These are phyloP conservation scores for Microtus obscurus DNA, from an alignment of 2,797 vertebrate genomes.

Conservation along the genomic window DNA sequence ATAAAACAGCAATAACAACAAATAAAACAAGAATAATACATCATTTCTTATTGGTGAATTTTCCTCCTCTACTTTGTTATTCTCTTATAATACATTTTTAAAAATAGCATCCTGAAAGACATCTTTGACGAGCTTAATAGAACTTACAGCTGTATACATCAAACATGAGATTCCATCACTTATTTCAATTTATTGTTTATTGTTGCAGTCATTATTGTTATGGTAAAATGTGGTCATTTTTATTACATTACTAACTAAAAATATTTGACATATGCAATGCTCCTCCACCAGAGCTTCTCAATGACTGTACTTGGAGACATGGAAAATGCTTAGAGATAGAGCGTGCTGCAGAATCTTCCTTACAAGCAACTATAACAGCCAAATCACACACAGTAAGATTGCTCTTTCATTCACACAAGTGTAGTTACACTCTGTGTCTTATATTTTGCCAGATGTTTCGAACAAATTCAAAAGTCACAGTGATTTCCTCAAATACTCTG, in stretches of 20 bases:
- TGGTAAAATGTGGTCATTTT: neutral
- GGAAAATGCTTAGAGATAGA: neutral
- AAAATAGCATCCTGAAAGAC: neutral
- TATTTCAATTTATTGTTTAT: neutral
- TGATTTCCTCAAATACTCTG: neutral
- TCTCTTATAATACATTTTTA: neutral
- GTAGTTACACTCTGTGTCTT: neutral
- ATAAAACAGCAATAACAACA: neutral
- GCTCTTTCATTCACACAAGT: neutral
- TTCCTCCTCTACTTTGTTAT: neutral
- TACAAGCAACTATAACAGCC: neutral
- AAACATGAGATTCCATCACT: neutral
- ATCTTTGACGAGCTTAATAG: neutral
- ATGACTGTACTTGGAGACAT: neutral
- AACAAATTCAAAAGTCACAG: neutral
- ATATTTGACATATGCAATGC: neutral
- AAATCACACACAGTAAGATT: neutral
- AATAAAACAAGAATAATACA: neutral
- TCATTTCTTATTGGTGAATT: neutral
- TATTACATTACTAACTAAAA: neutral
- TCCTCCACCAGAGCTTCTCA: neutral
- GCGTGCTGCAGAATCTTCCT: neutral
- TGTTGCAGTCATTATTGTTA: neutral
- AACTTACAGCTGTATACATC: neutral
- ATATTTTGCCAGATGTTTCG: neutral